Evolutionary conservation across 2,113 vertebrate genomes (phyloP).

Genomic region (Ophthalmolycus amberensis): DNA sequence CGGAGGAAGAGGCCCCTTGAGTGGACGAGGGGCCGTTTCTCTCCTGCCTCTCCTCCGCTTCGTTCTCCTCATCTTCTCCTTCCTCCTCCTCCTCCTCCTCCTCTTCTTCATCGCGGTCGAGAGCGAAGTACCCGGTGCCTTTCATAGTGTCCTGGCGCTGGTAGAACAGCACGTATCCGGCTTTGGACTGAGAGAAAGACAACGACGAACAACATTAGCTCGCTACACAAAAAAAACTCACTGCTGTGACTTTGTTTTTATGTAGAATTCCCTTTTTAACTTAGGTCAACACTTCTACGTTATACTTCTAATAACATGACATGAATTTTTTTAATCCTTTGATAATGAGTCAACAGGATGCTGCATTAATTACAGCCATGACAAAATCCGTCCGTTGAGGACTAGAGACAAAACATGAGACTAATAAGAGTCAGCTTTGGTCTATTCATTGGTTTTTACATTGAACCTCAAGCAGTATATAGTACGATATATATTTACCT

Average conservation of each 20-base stretch:
- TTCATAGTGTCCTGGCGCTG: constrained; percentile 95
- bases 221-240: not conserved
- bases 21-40: constrained; percentile 74
- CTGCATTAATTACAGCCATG: not conserved
- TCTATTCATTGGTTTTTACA: not conserved
- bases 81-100: constrained; percentile 90
- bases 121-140: constrained; percentile 95
- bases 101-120: constrained; percentile 91
- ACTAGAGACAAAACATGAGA: not conserved
- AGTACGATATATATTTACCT: not conserved
- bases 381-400: not conserved
- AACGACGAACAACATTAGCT: not conserved
- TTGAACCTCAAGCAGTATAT: not conserved
- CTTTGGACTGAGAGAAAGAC: constrained; percentile 91
- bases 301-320: not conserved
- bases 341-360: not conserved
- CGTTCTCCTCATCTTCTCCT: constrained; percentile 73
- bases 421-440: not conserved
- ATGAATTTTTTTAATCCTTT: not conserved
- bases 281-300: not conserved
- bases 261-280: not conserved
- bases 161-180: constrained; percentile 98
- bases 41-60: constrained; percentile 81
- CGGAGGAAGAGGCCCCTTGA: constrained; percentile 38
- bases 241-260: not conserved